Base-by-base conservation (phyloP, 2,113 vertebrate genomes). In the Anolis carolinensis region DNA sequence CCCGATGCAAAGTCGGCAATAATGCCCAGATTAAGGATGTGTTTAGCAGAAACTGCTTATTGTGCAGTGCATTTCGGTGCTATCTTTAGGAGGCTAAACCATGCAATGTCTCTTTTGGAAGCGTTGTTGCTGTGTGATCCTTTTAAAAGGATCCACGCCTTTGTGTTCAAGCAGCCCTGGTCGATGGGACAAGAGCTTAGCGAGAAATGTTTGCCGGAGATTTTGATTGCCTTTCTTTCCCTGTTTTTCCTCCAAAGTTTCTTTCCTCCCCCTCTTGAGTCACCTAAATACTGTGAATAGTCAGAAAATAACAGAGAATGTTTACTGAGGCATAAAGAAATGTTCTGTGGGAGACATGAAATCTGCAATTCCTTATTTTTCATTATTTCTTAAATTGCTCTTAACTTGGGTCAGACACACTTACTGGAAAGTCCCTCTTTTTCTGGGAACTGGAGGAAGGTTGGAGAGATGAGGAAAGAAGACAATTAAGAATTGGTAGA, bases 261-360 rank as follows among this genome's bases (percentile, higher is more conserved):
- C n/a, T 44, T 21, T 36, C n/a, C 23, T 48, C n/a, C 18, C 32
- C 30, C 27, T 7, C 65, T 83, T 13, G n/a, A 67, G 73, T 91
- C 5, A 73, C 48, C 9, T 71, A 2, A n/a, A 67, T 87, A 81
- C 25, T 86, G 67, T 0, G 34, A 36, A 85, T 71, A 16, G 73
- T 8, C 55, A 25, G 32, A 83, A 90, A 88, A 87, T 7, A 59
- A 70, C 30, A 7, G 36, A 84, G 18, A 63, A 27, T 88, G 80
- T 34, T 87, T 80, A 5, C 7, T 67, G n/a, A 52, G 36, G n/a
- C 0, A 0, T 72, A 7, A 36, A 5, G 2, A 87, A 86, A 71
- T 83, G 89, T 44, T 2, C 14, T 81, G 34, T 80, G 67, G 39
- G 65, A 62, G 84, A 82, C 81, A 8, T 1, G 7, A 73, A 67